Conservation (phyloP, 1,140 invertebrate genomes). For the Phymastichus coffea region DNA sequence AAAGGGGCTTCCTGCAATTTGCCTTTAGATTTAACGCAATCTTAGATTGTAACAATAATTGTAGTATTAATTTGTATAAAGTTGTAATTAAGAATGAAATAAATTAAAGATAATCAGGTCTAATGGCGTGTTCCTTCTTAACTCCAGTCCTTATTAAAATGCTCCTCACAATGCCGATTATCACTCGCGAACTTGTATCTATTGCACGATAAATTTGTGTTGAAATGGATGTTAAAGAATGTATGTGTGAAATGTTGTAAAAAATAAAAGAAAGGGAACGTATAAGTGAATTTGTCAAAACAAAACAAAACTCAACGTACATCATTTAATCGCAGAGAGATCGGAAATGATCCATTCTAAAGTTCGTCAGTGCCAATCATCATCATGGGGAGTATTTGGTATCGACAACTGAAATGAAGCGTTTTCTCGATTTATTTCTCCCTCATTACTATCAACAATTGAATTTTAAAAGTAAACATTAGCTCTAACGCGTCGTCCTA, state of each 20-base stretch:
- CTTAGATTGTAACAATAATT: conserved; percentile 6
- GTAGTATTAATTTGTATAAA: conserved; percentile 28
- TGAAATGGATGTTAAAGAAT: too few relatives aligned
- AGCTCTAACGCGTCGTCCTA: too few relatives aligned
- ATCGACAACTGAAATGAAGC: conserved; percentile 31
- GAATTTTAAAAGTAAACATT: too few relatives aligned
- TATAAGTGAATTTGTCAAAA: background rate
- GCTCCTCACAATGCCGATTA: conserved; percentile 21
- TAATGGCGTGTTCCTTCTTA: conserved; percentile 1
- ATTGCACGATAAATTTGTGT: background rate
- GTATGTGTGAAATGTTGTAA: background rate
- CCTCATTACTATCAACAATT: background rate
- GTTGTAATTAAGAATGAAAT: background rate
- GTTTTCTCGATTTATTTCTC: conserved; percentile 18
- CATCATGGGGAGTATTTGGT: conserved; percentile 31
- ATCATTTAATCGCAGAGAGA: too few relatives aligned
- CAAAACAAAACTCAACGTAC: conserved; percentile 22
- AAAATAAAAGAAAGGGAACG: background rate
- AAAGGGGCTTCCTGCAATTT: conserved; percentile 26
- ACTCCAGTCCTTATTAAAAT: too few relatives aligned
- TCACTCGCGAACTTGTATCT: conserved; percentile 1
- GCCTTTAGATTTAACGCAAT: conserved; percentile 24
- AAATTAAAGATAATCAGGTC: background rate
- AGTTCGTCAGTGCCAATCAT: conserved; percentile 30
- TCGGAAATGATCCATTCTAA: conserved; percentile 25